These are phyloP conservation scores for Phataginus tricuspis DNA, from an alignment of 2,797 vertebrate species.

Conservation along the genomic window DNA sequence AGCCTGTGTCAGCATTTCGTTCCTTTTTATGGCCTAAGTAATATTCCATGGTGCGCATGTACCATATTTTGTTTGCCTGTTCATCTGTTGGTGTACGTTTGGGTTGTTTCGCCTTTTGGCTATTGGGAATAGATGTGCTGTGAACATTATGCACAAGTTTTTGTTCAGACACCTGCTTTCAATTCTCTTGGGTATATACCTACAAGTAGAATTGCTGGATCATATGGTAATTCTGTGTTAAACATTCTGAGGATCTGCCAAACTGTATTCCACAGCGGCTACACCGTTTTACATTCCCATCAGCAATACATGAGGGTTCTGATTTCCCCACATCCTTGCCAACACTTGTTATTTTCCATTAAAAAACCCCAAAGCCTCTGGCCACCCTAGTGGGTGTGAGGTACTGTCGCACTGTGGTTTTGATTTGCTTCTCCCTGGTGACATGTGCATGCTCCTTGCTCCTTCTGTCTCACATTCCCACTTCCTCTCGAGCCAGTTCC, in stretches of 20 bases:
- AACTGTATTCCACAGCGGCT: neutral
- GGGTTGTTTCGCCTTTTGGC: neutral
- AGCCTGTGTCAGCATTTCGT: neutral
- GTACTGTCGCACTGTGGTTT: neutral
- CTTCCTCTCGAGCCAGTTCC: neutral
- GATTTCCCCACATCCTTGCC: slow-evolving; percentile 17
- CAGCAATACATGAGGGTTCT: neutral
- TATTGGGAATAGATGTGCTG: neutral
- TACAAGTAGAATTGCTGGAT: neutral
- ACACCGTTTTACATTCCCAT: neutral
- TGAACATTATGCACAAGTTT: neutral
- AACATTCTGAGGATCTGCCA: neutral
- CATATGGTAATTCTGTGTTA: neutral
- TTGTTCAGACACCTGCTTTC: slow-evolving; percentile 39
- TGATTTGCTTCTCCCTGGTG: neutral
- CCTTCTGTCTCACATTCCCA: neutral
- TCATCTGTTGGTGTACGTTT: neutral
- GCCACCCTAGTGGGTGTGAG: neutral
- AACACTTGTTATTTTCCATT: neutral
- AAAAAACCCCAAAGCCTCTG: neutral
- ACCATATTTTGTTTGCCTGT: neutral
- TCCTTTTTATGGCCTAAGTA: slow-evolving; percentile 25
- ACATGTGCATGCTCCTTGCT: neutral
- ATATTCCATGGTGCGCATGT: neutral
- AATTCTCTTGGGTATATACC: neutral